These are phyloP conservation scores for Ptychadena robeensis DNA, from an alignment of 2,797 vertebrate species.

Conservation along the genomic window DNA sequence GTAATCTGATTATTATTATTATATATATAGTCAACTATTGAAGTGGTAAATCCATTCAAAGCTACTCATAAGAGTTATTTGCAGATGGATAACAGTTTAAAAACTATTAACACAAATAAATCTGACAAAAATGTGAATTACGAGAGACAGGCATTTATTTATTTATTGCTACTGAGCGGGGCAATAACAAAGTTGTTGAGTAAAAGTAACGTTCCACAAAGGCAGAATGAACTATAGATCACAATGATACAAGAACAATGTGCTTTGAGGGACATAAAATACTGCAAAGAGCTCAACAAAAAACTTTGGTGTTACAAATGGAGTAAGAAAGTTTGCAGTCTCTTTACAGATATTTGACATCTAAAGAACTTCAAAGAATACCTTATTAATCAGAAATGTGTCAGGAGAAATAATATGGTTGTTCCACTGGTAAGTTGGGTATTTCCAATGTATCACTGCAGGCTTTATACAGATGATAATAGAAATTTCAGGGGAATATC, in stretches of 20 bases:
- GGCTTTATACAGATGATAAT: neutral
- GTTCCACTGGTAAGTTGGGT: neutral
- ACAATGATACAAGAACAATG: constrained; percentile 46
- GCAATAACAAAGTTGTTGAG: constrained; percentile 53
- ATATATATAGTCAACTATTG: constrained; percentile 30
- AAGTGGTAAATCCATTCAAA: constrained; percentile 14
- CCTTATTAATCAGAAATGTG: constrained; percentile 21
- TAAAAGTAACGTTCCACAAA: constrained; percentile 53
- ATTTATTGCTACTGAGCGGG: constrained; percentile 39
- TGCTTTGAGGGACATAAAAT: constrained; percentile 48
- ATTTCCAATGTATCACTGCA: neutral
- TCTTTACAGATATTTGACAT: constrained; percentile 27
- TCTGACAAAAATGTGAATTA: constrained; percentile 47
- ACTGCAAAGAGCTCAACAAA: constrained; percentile 39
- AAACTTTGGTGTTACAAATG: constrained; percentile 44
- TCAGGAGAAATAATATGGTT: too few relatives aligned
- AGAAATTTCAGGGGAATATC: neutral
- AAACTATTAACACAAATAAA: constrained; percentile 30
- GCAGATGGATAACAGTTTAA: constrained; percentile 16
- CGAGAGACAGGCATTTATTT: constrained; percentile 3
- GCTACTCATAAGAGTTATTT: constrained; percentile 13
- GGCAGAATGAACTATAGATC: constrained; percentile 53
- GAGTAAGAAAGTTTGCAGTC: constrained; percentile 32
- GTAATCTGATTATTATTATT: neutral
- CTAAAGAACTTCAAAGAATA: constrained; percentile 17